These are phyloP conservation scores for Sterna hirundo DNA, from an alignment of 2,113 vertebrate genomes.

Conservation along the genomic window DNA sequence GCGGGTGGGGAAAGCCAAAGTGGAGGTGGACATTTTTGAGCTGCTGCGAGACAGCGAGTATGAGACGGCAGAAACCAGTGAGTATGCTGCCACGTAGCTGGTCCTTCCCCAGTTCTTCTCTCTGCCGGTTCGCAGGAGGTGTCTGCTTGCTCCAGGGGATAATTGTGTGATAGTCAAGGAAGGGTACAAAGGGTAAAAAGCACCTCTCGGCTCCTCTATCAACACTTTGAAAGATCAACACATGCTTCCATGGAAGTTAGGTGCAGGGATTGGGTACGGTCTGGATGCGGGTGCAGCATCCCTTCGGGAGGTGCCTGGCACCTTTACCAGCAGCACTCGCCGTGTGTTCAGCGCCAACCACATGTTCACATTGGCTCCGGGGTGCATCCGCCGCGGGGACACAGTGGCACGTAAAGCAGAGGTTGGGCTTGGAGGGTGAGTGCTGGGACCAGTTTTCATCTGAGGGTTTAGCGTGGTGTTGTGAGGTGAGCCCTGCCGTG, in stretches of 20 bases:
- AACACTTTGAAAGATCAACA: background rate
- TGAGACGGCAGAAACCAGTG: slow-evolving; percentile 97
- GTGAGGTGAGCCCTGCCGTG: background rate
- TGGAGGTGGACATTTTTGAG: slow-evolving; percentile 97
- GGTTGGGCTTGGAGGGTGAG: rapidly evolving
- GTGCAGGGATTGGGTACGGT: background rate
- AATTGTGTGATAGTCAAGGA: too few relatives aligned
- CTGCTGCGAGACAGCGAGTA: slow-evolving; percentile 97
- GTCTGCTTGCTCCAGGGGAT: rapidly evolving
- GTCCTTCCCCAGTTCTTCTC: background rate
- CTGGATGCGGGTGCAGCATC: background rate
- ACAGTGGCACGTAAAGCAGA: rapidly evolving
- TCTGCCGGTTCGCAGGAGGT: rapidly evolving
- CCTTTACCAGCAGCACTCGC: rapidly evolving
- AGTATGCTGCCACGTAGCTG: slow-evolving; percentile 39
- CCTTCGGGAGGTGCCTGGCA: background rate
- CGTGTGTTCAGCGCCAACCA: background rate
- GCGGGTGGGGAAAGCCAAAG: slow-evolving; percentile 88
- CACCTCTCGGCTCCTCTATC: background rate
- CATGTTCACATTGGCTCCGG: rapidly evolving
- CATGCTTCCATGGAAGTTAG: background rate
- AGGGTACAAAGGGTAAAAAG: rapidly evolving
- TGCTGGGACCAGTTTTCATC: background rate
- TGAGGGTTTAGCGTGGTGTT: rapidly evolving
- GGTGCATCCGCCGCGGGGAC: rapidly evolving